Base-by-base conservation (phyloP, 1,140 invertebrate genomes). In the Choristoneura fumiferana region DNA sequence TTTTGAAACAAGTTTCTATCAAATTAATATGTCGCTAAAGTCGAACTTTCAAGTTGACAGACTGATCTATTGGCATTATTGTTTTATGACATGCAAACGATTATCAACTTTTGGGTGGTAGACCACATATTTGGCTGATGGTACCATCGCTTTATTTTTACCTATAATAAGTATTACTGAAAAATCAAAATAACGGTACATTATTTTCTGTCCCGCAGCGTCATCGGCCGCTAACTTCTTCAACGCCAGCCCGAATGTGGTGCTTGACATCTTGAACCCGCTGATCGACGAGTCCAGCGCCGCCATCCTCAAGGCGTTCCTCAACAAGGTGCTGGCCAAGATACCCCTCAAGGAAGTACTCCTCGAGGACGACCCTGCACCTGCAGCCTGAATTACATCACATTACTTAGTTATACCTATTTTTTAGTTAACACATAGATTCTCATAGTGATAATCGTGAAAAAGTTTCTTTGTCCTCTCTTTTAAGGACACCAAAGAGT, bases 181-280 rank as follows among this genome's bases (percentile, higher is more conserved):
- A n/a, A n/a, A n/a, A n/a, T n/a, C n/a, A n/a, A n/a, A n/a, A n/a
- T n/a, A n/a, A n/a, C n/a, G n/a, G n/a, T n/a, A n/a, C n/a, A n/a
- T n/a, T n/a, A n/a, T n/a, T n/a, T n/a, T n/a, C n/a, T n/a, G n/a
- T n/a, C n/a, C n/a, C n/a, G 38, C 81, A 93, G 93, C 92, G 13
- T 81, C 91, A 35, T 92, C 93, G 35, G 92, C 92, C 3, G 85
- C 89, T 0, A 85, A 87, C 10, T 94, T 95, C 85, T 94, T 94
- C 89, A 94, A 95, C 66, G 89, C 92, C 38, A 94, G 94, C 81
- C 92, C 93, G 1, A 78, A 90, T 12, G 76, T 93, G n/a, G 92
- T 94, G 8, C 75, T 94, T 77, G 93, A 94, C 63, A 92, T 94
- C 40, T 87, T 94, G 4, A 93, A 91, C 75, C 94, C 94, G 8